These are phyloP conservation scores for Drosophila paulistorum DNA, from an alignment of 1,140 invertebrate genomes.

Conservation along the genomic window DNA sequence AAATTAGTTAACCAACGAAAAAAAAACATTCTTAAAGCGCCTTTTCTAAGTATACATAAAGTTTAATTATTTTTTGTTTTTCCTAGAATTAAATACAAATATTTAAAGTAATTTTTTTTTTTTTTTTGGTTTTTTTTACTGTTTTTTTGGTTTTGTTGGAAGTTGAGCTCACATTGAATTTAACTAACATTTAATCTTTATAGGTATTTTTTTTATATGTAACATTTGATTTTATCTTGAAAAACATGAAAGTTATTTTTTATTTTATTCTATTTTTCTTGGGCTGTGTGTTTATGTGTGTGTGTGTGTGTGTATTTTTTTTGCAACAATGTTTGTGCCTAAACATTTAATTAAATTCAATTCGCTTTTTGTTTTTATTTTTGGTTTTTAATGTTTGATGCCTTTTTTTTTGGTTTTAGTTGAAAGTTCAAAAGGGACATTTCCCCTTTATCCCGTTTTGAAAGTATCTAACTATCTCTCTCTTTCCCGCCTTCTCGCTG, in stretches of 20 bases:
- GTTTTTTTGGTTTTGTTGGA: conserved; percentile 30
- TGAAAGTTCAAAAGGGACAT: conserved; percentile 18
- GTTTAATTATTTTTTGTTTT: conserved; percentile 43
- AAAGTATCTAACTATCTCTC: not conserved
- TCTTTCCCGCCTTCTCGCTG: too few species aligned
- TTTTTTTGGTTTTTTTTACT: conserved; percentile 22
- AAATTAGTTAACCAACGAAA: conserved; percentile 67
- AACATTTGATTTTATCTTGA: conserved; percentile 26
- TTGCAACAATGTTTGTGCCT: conserved; percentile 63
- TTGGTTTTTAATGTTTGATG: conserved; percentile 7
- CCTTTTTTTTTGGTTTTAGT: conserved; percentile 15
- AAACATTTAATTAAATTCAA: conserved; percentile 75
- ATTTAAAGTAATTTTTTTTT: conserved; percentile 65
- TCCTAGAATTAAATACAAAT: conserved; percentile 66
- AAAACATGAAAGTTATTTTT: conserved; percentile 62
- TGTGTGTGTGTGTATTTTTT: conserved; percentile 1
- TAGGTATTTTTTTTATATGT: conserved; percentile 36
- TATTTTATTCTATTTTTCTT: not conserved
- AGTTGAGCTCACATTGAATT: conserved; percentile 58
- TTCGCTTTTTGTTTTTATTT: conserved; percentile 29
- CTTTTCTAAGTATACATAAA: conserved; percentile 67
- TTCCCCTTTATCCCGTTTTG: not conserved
- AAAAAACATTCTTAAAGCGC: conserved; percentile 64
- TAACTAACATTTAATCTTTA: conserved; percentile 42
- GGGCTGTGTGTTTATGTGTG: not conserved